These are phyloP conservation scores for Bos taurus DNA, from an alignment of 2,113 vertebrate species.

Conservation along the genomic window ARS-UCD2.0 NC_037357.1:25838501-25839000, in stretches of 20 bases:
- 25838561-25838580: neutral
- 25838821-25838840: neutral
- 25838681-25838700: neutral
- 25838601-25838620: neutral
- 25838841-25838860: neutral
- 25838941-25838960: neutral
- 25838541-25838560: neutral
- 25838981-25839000: neutral
- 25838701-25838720: neutral
- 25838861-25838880: neutral
- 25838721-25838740: neutral
- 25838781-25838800: neutral
- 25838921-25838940: neutral
- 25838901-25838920: neutral
- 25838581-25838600: neutral
- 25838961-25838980: neutral
- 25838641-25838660: neutral
- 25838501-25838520: neutral
- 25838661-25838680: neutral
- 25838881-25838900: neutral
- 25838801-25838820: neutral
- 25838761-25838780: neutral
- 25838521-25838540: neutral
- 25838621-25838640: neutral
- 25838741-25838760: neutral